Conservation (phyloP, 2,113 vertebrate genomes). For the Cavia aperea region DNA sequence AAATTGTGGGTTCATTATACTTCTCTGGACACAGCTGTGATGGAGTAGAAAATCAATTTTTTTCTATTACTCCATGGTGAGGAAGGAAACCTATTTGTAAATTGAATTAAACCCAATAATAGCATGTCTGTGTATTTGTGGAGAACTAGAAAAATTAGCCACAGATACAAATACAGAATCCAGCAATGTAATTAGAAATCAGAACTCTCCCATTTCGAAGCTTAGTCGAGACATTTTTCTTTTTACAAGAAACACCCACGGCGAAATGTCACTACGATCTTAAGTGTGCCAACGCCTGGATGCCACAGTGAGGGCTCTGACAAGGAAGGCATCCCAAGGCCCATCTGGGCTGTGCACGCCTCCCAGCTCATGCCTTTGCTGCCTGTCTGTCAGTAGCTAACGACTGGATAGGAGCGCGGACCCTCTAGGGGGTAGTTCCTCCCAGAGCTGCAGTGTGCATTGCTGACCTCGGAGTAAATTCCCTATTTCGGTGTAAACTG, state of each 20-base stretch:
- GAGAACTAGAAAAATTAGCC: constrained; percentile 55
- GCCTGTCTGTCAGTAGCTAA: not conserved
- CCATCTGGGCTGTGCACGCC: not conserved
- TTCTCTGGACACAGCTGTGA: constrained; percentile 17
- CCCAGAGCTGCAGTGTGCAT: constrained; percentile 49
- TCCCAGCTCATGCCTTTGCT: constrained; percentile 37
- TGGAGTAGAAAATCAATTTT: constrained; percentile 62
- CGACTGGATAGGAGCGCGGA: not conserved
- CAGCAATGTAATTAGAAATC: constrained; percentile 3
- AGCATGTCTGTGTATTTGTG: constrained; percentile 18
- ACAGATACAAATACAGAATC: not conserved
- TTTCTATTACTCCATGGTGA: constrained; percentile 33
- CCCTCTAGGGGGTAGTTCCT: constrained; percentile 24
- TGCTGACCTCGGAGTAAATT: not conserved
- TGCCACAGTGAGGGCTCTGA: constrained; percentile 39
- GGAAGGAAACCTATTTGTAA: constrained; percentile 58
- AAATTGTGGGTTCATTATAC: not conserved
- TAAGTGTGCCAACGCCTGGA: not conserved
- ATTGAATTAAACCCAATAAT: constrained; percentile 48
- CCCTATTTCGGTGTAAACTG: not conserved
- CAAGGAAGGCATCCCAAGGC: constrained; percentile 34
- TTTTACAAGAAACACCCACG: constrained; percentile 39
- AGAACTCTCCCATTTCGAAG: not conserved
- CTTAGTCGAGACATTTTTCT: constrained; percentile 31
- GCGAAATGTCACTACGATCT: constrained; percentile 33